Conservation (phyloP, 2,113 vertebrate genomes). For the Clarias gariepinus region DNA sequence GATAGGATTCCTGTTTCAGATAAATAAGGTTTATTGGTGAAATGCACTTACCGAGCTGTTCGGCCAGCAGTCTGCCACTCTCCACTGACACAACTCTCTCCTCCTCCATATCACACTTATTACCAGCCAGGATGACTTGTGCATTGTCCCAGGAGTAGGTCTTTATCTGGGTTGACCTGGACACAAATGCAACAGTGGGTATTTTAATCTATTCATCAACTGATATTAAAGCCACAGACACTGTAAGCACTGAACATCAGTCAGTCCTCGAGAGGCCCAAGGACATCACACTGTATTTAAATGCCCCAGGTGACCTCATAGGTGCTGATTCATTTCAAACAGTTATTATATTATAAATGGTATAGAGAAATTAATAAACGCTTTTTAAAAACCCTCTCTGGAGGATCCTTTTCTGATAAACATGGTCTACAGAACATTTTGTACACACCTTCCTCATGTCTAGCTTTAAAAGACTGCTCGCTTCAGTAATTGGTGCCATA, state of each 20-base stretch:
- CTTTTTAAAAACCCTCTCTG: neutral
- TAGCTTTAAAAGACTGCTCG: constrained; percentile 23
- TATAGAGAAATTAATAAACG: neutral
- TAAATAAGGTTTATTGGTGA: neutral
- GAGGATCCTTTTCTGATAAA: constrained; percentile 1
- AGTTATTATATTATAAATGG: neutral
- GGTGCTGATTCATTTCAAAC: neutral
- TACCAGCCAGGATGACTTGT: constrained; percentile 51
- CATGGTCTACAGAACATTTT: neutral
- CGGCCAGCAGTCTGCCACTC: constrained; percentile 50
- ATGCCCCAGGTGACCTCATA: neutral
- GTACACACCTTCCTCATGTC: neutral
- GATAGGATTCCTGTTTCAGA: neutral
- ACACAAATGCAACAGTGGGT: constrained; percentile 21
- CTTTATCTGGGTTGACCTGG: constrained; percentile 56
- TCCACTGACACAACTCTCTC: constrained; percentile 55
- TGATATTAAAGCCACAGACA: neutral
- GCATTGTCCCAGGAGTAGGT: constrained; percentile 55
- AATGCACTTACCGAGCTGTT: constrained; percentile 52
- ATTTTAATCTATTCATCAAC: neutral
- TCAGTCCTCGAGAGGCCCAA: neutral
- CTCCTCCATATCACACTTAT: constrained; percentile 58
- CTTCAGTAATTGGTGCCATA: constrained; percentile 33
- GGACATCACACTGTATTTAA: neutral
- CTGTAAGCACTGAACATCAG: neutral